Conservation (phyloP, 2,888 invertebrate species). For the Conistra vaccinii region DNA sequence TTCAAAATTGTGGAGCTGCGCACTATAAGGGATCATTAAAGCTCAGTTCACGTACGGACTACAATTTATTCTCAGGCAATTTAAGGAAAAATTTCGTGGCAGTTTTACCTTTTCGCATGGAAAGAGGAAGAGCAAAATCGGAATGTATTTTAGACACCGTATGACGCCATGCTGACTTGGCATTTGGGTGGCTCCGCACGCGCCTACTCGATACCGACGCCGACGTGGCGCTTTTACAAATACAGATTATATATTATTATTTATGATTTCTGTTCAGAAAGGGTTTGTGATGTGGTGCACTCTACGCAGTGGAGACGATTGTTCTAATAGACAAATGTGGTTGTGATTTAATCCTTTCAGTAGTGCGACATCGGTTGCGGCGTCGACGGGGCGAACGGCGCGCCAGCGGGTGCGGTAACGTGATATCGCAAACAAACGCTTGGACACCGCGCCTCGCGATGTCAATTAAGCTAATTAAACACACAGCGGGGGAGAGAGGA, state of each 20-base stretch:
- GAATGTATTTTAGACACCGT: slow-evolving; percentile 81
- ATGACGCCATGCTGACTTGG: slow-evolving; percentile 82
- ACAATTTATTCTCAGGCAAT: slow-evolving; percentile 84
- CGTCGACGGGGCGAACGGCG: slow-evolving; percentile 68
- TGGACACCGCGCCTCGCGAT: slow-evolving; percentile 89
- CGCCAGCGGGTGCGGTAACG: slow-evolving; percentile 79
- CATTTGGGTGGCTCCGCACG: slow-evolving; percentile 70
- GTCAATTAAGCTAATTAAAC: slow-evolving; percentile 91
- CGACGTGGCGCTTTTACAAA: slow-evolving; percentile 73
- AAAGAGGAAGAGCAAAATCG: slow-evolving; percentile 80
- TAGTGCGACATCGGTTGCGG: slow-evolving; percentile 55
- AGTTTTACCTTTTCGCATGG: slow-evolving; percentile 83
- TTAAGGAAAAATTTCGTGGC: slow-evolving; percentile 83
- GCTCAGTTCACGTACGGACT: slow-evolving; percentile 82
- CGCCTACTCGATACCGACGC: slow-evolving; percentile 71
- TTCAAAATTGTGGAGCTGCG: slow-evolving; percentile 72
- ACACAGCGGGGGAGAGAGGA: slow-evolving; percentile 84
- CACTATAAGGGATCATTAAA: slow-evolving; percentile 75
- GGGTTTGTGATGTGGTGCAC: slow-evolving; percentile 13
- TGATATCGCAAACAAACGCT: slow-evolving; percentile 89
- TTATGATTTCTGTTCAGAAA: slow-evolving; percentile 49
- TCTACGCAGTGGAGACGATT: neutral
- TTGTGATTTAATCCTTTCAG: slow-evolving; percentile 64
- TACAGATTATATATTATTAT: slow-evolving; percentile 63
- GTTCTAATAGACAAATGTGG: slow-evolving; percentile 13